Evolutionary conservation across 2,888 invertebrate species (phyloP), one percentile per base, ranked within the genome.

Genomic region (Tachina grossa): DNA sequence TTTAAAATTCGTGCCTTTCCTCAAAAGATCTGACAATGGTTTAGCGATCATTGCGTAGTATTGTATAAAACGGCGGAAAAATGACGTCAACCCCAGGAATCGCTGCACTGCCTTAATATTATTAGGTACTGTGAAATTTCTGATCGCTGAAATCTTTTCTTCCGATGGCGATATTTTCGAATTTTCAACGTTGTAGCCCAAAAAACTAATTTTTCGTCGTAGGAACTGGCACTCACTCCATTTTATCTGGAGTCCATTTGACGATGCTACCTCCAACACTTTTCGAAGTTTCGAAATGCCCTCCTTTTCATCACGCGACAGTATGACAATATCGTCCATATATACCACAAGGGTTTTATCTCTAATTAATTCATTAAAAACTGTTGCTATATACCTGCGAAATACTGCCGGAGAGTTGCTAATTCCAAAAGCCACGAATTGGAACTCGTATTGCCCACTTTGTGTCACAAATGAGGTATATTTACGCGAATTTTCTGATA

Each of bases 361-460:
- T 13, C 9, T 41, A n/a, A 68, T 53, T 19, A 68, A 13, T 1
- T 68, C 68, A 2, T 41, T 39, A 2, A 53, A 68, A 2, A 68
- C 16, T 1, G 68, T 16, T 1, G 3, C 10, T 11, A 68, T 31
- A 8, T 51, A 68, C 69, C 69, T 13, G n/a, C 51, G n/a, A 57
- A 57, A 57, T 5, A 57, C 31, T 10, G 55, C 55, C 5, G 51
- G 51, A 14, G 51, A 51, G n/a, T 51, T 51, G n/a, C n/a, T 51
- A 9, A 51, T 51, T 51, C 51, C 51, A 16, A 51, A 51, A n/a
- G 51, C 63, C 11, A 76, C 77, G 47, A 66, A 83, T 14, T 22
- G 45, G 43, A 83, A 86, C 47, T 86, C 83, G 49, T 80, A 86
- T 43, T 86, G 86, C 1, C 83, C 80, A 61, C 61, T 76, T 8